Conservation (phyloP, 2,113 vertebrate genomes). For the Aegithalos caudatus region DNA sequence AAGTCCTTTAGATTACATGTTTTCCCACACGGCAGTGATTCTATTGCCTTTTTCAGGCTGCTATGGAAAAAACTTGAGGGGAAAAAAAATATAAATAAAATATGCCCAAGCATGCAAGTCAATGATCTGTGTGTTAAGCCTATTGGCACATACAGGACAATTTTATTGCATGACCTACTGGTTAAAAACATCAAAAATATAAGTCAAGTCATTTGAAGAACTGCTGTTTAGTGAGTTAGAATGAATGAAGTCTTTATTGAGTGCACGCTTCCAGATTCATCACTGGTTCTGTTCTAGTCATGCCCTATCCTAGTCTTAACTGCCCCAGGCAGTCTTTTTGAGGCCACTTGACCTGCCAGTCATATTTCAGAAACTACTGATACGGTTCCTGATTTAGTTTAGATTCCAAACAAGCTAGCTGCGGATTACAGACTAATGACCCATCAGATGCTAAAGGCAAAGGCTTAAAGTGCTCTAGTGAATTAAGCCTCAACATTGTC, state of each 20-base stretch:
- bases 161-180: constrained; percentile 73
- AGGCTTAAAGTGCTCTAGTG: constrained; percentile 78
- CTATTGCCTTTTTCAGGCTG: constrained; percentile 17
- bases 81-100: constrained; percentile 61
- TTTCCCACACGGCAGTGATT: not conserved
- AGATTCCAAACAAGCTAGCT: constrained; percentile 71
- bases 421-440: constrained; percentile 81
- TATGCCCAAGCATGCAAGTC: constrained; percentile 38
- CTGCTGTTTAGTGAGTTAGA: constrained; percentile 76
- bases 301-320: constrained; percentile 66
- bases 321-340: constrained; percentile 75
- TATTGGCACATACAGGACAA: constrained; percentile 61
- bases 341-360: constrained; percentile 79
- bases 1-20: not conserved
- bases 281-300: constrained; percentile 66
- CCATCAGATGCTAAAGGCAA: constrained; percentile 80
- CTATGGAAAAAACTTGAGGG: constrained; percentile 44
- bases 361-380: constrained; percentile 79
- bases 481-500: constrained; percentile 77
- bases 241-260: constrained; percentile 79
- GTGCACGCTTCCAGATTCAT: constrained; percentile 64
- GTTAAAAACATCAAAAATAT: constrained; percentile 72
- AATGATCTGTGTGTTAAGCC: constrained; percentile 68
- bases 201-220: constrained; percentile 72
- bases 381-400: constrained; percentile 77